A percentile compares a stretch with the other conserved stretches of the same genome.
Conservation (phyloP, 2,888 invertebrate genomes). For the Xestobium rufovillosum region DNA sequence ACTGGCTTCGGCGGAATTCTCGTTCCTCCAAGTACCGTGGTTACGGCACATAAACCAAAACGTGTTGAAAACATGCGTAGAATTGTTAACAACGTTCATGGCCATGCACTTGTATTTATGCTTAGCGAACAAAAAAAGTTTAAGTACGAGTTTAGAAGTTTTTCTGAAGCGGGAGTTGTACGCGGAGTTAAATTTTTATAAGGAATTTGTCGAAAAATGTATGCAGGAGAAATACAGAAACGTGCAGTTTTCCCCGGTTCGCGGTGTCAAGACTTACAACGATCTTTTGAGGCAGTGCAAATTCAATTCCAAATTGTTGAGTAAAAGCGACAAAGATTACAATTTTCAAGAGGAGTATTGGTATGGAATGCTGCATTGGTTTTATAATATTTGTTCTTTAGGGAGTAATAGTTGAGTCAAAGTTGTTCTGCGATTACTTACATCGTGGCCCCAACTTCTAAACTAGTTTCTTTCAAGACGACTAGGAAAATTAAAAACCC, state of each 20-base stretch:
- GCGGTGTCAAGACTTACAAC: not conserved
- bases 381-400: conserved; percentile 1
- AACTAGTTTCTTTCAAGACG: too few relatives aligned
- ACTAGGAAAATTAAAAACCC: too few relatives aligned
- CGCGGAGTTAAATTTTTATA: not conserved
- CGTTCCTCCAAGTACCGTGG: not conserved
- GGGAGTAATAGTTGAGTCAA: too few relatives aligned
- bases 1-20: not conserved
- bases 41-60: not conserved
- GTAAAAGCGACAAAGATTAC: not conserved
- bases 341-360: not conserved
- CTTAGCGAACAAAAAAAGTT: not conserved
- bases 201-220: not conserved
- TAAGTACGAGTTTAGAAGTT: too few relatives aligned
- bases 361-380: not conserved
- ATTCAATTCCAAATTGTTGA: not conserved
- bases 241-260: not conserved
- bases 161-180: not conserved
- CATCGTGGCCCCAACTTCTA: too few relatives aligned
- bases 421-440: too few relatives aligned
- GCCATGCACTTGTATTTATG: not conserved
- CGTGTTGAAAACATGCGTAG: not conserved
- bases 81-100: conserved; percentile 1
- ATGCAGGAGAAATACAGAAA: not conserved
- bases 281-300: not conserved